Conservation (phyloP, 2,888 invertebrate genomes). For the Sympetrum striolatum region DNA sequence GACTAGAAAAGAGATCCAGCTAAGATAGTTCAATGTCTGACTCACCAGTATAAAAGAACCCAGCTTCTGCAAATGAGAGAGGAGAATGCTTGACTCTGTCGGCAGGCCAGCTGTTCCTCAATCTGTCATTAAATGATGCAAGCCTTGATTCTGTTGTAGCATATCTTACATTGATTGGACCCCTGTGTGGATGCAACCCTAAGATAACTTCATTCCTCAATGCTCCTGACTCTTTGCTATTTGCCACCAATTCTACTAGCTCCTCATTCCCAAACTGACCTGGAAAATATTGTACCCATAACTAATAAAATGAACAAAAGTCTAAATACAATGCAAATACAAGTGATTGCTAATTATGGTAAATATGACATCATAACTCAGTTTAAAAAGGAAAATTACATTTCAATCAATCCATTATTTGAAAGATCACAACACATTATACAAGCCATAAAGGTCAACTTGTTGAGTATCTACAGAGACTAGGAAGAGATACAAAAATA, state of each 20-base stretch:
- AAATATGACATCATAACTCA: not conserved
- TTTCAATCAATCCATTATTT: not conserved
- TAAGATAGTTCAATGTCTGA: constrained; percentile 51
- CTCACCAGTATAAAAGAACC: constrained; percentile 81
- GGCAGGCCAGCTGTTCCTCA: not conserved
- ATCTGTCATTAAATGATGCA: constrained; percentile 64
- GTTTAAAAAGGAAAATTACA: not conserved
- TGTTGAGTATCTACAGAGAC: no score
- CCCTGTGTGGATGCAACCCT: constrained; percentile 67
- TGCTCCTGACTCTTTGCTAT: not conserved
- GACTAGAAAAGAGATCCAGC: no score
- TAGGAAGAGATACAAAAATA: no score
- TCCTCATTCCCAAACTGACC: constrained; percentile 22
- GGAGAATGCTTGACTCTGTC: constrained; percentile 73
- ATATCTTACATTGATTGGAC: constrained; percentile 71
- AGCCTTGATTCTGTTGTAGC: constrained; percentile 74
- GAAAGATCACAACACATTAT: no score
- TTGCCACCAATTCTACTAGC: constrained; percentile 1
- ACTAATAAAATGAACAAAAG: not conserved
- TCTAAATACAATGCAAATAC: not conserved
- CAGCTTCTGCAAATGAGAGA: constrained; percentile 79
- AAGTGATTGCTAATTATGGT: not conserved
- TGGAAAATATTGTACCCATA: not conserved
- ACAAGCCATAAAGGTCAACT: no score
- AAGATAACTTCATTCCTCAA: constrained; percentile 15